phyloP scores from a whole-genome alignment of 2,888 invertebrate genomes.

The Eupeodes luniger region DNA sequence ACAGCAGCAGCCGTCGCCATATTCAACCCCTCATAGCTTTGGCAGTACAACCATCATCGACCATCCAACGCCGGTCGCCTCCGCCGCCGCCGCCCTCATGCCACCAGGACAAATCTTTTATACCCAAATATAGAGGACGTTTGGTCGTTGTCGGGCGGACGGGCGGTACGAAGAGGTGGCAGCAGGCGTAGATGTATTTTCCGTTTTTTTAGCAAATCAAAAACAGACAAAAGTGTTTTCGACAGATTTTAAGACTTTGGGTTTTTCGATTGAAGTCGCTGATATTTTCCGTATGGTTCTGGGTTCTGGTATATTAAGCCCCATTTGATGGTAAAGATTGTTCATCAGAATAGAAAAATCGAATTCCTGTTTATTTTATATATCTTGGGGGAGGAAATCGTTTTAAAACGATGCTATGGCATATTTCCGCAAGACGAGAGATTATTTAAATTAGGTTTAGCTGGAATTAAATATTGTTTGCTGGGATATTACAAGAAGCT shows the following conservation, averaged over 20 bases:
- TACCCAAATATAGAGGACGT: neutral
- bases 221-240: constrained; percentile 84
- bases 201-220: constrained; percentile 82
- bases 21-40: constrained; percentile 61
- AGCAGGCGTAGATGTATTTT: constrained; percentile 35
- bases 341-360: constrained; percentile 73
- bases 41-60: neutral
- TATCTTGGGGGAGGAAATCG: constrained; percentile 41
- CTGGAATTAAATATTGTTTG: constrained; percentile 28
- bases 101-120: constrained; percentile 27
- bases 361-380: constrained; percentile 41
- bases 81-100: neutral
- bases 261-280: constrained; percentile 74
- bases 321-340: constrained; percentile 66
- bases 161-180: neutral
- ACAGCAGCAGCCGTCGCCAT: constrained; percentile 39
- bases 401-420: constrained; percentile 61
- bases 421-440: constrained; percentile 65
- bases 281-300: constrained; percentile 37
- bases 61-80: neutral
- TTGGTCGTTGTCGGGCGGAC: neutral
- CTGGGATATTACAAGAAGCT: neutral
- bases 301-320: constrained; percentile 32
- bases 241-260: constrained; percentile 79
- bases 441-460: constrained; percentile 73